phyloP scores from a whole-genome alignment of 2,888 invertebrate species.

The Brachypalpus laphriformis region DNA sequence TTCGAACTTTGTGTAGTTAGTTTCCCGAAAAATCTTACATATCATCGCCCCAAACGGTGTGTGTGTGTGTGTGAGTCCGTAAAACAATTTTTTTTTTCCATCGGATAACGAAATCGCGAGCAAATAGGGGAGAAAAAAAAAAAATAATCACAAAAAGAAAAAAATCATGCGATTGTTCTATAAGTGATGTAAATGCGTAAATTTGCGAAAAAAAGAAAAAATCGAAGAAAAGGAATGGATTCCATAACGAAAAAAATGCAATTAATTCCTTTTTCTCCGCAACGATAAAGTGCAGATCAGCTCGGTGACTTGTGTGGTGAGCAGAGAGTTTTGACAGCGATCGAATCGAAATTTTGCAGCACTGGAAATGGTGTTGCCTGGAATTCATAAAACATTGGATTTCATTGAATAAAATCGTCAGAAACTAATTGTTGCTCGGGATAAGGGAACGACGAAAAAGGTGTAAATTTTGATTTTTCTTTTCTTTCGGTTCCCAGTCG shows the following conservation, averaged over 20 bases:
- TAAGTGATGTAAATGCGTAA: conserved; percentile 13
- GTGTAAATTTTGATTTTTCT: conserved; percentile 50
- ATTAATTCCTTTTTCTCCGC: conserved; percentile 28
- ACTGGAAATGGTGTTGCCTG: background rate
- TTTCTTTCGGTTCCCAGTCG: conserved; percentile 34
- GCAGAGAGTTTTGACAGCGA: conserved; percentile 28
- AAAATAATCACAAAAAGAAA: conserved; percentile 34
- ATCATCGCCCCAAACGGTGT: conserved; percentile 21
- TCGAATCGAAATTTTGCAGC: conserved; percentile 37
- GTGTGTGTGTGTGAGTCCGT: conserved; percentile 26
- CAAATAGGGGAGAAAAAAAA: conserved; percentile 8
- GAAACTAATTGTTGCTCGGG: conserved; percentile 66
- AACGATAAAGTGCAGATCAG: conserved; percentile 42
- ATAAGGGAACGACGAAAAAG: conserved; percentile 34
- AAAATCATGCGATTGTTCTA: background rate
- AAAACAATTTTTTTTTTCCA: conserved; percentile 3
- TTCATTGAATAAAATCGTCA: background rate
- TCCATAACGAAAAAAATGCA: conserved; percentile 41
- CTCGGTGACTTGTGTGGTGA: conserved; percentile 38
- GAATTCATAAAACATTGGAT: background rate
- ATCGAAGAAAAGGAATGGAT: background rate
- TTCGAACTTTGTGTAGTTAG: conserved; percentile 12
- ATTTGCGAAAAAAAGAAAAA: background rate
- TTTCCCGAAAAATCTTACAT: background rate
- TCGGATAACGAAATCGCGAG: conserved; percentile 50